phyloP scores from a whole-genome alignment of 2,797 vertebrate genomes.

The Buceros bicornis region DNA sequence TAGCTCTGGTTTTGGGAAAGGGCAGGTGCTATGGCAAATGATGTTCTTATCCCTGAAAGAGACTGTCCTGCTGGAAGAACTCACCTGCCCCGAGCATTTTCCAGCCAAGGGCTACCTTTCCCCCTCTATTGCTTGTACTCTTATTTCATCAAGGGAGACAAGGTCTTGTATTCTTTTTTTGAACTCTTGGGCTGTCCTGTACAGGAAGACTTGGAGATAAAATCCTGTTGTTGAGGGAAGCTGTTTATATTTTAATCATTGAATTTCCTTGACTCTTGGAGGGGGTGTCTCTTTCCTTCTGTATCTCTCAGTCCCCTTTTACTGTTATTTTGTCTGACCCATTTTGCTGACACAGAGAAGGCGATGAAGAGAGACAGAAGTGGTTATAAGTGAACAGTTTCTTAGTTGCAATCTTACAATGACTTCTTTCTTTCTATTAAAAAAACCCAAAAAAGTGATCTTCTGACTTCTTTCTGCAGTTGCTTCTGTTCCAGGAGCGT shows the following conservation, averaged over 20 bases:
- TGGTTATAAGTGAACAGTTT: neutral
- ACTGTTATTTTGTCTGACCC: neutral
- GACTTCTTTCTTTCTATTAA: neutral
- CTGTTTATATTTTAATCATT: conserved; percentile 10
- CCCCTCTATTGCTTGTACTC: neutral
- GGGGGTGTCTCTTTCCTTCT: neutral
- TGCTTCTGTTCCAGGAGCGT: neutral
- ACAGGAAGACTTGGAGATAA: neutral
- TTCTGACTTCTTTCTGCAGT: neutral
- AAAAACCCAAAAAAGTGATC: neutral
- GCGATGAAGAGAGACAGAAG: neutral
- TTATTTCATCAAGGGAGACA: neutral
- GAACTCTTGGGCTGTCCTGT: neutral
- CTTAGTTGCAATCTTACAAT: neutral
- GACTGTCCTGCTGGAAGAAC: neutral
- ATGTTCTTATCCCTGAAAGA: neutral
- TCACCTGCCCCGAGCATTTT: neutral
- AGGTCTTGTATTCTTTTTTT: neutral
- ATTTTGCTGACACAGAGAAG: conserved; percentile 9
- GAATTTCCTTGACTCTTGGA: neutral
- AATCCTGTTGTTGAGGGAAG: neutral
- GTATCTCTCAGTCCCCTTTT: neutral
- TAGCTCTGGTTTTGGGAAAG: neutral
- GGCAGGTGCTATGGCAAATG: neutral
- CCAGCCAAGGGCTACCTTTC: neutral